These are phyloP conservation scores for Daboia siamensis DNA, from an alignment of 2,113 vertebrate genomes.

Conservation along the genomic window DNA sequence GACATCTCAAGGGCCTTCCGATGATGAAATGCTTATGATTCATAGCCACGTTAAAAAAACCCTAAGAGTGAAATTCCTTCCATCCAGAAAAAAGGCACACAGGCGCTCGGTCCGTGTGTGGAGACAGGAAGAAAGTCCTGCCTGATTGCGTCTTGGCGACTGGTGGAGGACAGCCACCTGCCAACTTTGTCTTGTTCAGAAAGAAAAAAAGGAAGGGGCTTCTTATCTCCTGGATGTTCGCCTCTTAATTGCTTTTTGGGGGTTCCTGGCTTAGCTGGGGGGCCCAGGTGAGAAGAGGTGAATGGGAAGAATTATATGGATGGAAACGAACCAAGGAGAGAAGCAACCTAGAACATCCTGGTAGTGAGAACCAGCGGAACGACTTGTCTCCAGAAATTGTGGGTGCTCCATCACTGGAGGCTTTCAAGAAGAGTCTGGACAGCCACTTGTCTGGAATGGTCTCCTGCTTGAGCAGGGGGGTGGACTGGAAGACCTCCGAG, in stretches of 20 bases:
- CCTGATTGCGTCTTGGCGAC: background rate
- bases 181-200: background rate
- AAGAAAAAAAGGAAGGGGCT: background rate
- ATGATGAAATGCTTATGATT: constrained; percentile 36
- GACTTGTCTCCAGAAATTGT: too few relatives aligned
- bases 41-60: background rate
- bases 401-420: too few relatives aligned
- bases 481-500: too few relatives aligned
- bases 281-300: background rate
- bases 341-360: too few relatives aligned
- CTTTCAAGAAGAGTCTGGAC: too few relatives aligned
- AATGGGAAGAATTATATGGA: background rate
- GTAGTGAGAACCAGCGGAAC: too few relatives aligned
- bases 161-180: too few relatives aligned
- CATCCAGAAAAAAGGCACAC: constrained; percentile 11
- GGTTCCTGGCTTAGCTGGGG: background rate
- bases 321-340: too few relatives aligned
- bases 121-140: background rate
- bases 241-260: background rate
- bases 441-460: too few relatives aligned
- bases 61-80: constrained; percentile 14
- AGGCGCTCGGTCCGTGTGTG: background rate
- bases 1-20: background rate
- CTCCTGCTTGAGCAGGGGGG: too few relatives aligned
- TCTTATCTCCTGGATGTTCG: background rate